A percentile compares a stretch with the other conserved stretches of the same genome.
These are phyloP conservation scores for Holotrichia oblita DNA, from an alignment of 1,140 invertebrate genomes.

Conservation along the genomic window DNA sequence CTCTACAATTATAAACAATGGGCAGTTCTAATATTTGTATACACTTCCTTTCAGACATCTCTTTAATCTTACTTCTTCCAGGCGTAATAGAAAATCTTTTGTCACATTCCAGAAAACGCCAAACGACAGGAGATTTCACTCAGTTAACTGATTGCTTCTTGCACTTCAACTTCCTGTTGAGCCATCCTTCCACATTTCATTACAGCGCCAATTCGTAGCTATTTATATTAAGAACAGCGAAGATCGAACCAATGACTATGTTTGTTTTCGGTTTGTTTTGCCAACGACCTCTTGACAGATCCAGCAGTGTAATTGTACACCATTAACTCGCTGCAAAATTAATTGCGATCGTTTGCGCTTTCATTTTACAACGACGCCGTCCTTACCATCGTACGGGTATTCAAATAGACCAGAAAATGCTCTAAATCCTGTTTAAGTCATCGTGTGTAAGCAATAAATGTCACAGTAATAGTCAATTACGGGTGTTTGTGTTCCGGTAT, in stretches of 20 bases:
- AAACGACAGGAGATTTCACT: too few species aligned
- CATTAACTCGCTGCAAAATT: neutral
- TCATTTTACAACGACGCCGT: neutral
- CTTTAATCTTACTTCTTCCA: too few species aligned
- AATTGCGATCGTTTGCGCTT: neutral
- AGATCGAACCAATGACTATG: neutral
- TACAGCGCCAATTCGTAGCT: neutral
- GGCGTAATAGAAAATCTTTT: too few species aligned
- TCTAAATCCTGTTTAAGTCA: constrained; percentile 17
- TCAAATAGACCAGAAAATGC: constrained; percentile 12
- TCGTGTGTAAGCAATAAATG: constrained; percentile 2
- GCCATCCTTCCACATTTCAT: too few species aligned
- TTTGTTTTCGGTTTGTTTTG: neutral
- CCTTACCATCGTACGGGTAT: neutral
- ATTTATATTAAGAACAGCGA: neutral
- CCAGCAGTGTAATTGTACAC: neutral
- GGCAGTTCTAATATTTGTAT: too few species aligned
- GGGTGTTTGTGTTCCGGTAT: neutral
- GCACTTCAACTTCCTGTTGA: neutral
- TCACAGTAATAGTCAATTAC: neutral
- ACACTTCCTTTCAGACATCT: too few species aligned
- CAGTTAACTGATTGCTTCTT: neutral
- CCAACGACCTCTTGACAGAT: neutral
- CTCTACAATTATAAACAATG: too few species aligned
- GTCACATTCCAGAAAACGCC: too few species aligned